Evolutionary conservation across 2,888 invertebrate species (phyloP), one percentile per base, ranked within the genome.

Genomic region (Polylopha cassiicola): DNA sequence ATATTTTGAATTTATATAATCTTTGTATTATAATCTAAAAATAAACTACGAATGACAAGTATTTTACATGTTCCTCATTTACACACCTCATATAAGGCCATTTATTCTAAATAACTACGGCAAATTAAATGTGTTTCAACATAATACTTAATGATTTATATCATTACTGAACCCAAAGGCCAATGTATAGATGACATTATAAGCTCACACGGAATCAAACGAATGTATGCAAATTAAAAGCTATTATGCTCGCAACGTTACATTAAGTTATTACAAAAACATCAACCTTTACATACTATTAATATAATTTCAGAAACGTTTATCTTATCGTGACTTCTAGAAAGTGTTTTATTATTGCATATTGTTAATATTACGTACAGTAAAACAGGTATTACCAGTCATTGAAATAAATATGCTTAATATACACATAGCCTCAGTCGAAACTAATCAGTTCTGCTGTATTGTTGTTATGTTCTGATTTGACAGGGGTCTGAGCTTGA

Each of bases 401-500:
- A 59, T 54, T 61, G 61, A 57, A 64, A 66, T 39, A 66, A 61
- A 67, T 53, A 65, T 61, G 48, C 53, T 47, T 59, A 39, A 44
- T 37, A 21, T 37, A 24, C 43, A 37, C 32, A 32, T 36, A 32
- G 18, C 50, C 64, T 88, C 86, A 94, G 84, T 94, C 94, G 55
- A 95, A 95, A 65, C 91, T 91, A 50, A 95, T 95, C 20, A 95
- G 84, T 74, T 94, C 94, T 8, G 92, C 94, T 2, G 93, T 93
- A 43, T 80, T 84, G 46, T 79, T 84, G 48, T 82, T 84, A 37
- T 70, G 64, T 60, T 84, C 84, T 6, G 82, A 61, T 43, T 84
- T 84, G 1, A 67, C 63, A 0, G 72, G 64, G 1, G 78, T 69
- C 47, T 71, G 81, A 2, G 53, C 48, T 39, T 68, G 47, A 34